These are phyloP conservation scores for Typhlichthys eigenmanni DNA, from an alignment of 2,797 vertebrate species.

Conservation along the genomic window DNA sequence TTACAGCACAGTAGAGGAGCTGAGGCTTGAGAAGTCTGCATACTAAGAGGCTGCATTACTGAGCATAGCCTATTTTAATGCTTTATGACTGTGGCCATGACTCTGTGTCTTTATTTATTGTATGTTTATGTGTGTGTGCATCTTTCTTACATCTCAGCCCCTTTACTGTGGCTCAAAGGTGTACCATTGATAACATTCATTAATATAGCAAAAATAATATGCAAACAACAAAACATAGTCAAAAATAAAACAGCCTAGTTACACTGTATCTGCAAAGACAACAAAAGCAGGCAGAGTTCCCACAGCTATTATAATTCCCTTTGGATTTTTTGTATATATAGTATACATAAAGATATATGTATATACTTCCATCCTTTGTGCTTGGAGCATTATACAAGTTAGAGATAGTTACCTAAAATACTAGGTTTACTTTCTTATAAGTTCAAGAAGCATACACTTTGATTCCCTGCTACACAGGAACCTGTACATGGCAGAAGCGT, in stretches of 20 bases:
- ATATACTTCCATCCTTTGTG: constrained; percentile 16
- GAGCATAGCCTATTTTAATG: no score
- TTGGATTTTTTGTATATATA: constrained; percentile 4
- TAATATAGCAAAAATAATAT: not conserved
- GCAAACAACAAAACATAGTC: constrained; percentile 34
- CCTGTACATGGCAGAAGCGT: constrained; percentile 52
- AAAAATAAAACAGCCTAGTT: constrained; percentile 30
- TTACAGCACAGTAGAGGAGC: constrained; percentile 28
- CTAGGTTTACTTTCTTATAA: constrained; percentile 38
- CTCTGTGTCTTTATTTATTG: constrained; percentile 12
- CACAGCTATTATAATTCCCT: constrained; percentile 36
- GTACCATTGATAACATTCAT: constrained; percentile 41
- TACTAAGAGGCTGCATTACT: no score
- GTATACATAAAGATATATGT: not conserved
- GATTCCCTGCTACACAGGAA: constrained; percentile 52
- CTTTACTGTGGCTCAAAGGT: constrained; percentile 32
- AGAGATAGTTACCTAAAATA: constrained; percentile 28
- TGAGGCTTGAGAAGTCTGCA: constrained; percentile 15
- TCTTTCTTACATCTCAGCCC: constrained; percentile 34
- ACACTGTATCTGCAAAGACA: constrained; percentile 42
- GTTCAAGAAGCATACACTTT: constrained; percentile 53
- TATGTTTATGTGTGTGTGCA: constrained; percentile 18
- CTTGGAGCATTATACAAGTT: constrained; percentile 24
- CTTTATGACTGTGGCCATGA: not conserved
- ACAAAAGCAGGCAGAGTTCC: constrained; percentile 27